Percentiles rank a stretch among this genome's conserved stretches.
These are phyloP conservation scores for Phytoseiulus persimilis DNA, from an alignment of 2,888 invertebrate genomes.

Conservation along the genomic window DNA sequence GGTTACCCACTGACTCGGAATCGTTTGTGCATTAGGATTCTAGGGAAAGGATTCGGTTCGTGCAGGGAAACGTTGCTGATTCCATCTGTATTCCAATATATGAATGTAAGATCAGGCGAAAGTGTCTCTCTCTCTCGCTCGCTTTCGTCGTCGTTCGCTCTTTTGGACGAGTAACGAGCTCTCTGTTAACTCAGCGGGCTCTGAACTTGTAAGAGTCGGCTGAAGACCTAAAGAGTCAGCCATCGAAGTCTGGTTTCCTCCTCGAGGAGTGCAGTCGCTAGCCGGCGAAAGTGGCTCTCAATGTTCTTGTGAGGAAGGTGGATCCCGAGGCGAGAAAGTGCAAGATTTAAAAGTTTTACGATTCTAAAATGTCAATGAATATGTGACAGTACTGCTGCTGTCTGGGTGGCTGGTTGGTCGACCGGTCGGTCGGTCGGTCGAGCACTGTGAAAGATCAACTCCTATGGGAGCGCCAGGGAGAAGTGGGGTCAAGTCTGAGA, in stretches of 20 bases:
- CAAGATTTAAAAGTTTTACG: conserved; percentile 38
- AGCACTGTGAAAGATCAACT: background rate
- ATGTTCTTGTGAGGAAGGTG: background rate
- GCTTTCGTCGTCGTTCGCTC: background rate
- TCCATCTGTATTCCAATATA: background rate
- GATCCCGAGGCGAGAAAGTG: background rate
- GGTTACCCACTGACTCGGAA: background rate
- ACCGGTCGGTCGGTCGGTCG: no score
- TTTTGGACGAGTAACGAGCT: no score
- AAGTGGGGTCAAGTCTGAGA: background rate
- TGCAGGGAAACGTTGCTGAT: background rate
- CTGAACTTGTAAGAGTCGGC: background rate
- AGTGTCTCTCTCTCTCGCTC: background rate
- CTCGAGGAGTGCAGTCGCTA: background rate
- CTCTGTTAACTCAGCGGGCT: background rate
- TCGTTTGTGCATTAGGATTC: background rate
- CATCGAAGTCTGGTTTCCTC: background rate
- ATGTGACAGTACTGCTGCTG: conserved; percentile 19
- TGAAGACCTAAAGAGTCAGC: background rate
- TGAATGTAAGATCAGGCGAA: background rate
- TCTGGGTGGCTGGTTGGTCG: no score
- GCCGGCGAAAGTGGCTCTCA: background rate
- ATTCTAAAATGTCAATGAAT: conserved; percentile 39
- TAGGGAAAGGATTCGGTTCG: background rate
- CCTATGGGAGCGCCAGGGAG: background rate